A percentile compares a stretch with the other conserved stretches of the same genome.
These are phyloP conservation scores for Liasis olivaceus DNA, from an alignment of 2,797 vertebrate genomes.

Conservation along the genomic window DNA sequence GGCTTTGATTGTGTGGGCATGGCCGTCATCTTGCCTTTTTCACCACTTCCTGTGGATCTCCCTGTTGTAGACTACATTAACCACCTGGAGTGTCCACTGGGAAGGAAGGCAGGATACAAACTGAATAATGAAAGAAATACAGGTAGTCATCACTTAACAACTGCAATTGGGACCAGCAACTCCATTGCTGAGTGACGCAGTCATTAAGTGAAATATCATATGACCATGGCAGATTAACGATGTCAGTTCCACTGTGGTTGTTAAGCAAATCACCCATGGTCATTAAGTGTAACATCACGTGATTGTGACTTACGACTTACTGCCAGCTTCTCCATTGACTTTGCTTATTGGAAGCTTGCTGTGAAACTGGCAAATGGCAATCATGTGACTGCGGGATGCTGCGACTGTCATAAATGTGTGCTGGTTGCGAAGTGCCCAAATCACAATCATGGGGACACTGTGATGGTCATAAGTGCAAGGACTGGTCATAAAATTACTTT, in stretches of 20 bases:
- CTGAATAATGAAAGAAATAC: not conserved
- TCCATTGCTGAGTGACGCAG: not conserved
- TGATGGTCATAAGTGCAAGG: no score
- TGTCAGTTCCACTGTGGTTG: not conserved
- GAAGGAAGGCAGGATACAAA: not conserved
- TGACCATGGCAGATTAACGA: not conserved
- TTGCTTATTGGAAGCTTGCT: not conserved
- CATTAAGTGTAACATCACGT: not conserved
- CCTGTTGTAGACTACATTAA: not conserved
- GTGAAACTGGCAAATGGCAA: not conserved
- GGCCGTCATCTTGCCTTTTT: not conserved
- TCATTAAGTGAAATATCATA: not conserved
- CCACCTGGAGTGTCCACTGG: not conserved
- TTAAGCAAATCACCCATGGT: not conserved
- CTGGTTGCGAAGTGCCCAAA: no score
- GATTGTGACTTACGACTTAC: not conserved
- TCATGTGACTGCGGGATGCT: not conserved
- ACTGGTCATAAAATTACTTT: no score
- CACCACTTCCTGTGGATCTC: not conserved
- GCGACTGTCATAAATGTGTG: no score
- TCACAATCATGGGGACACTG: no score
- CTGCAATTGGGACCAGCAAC: not conserved
- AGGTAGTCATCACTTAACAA: not conserved
- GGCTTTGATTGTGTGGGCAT: not conserved
- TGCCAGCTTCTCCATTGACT: not conserved